Conservation (phyloP, 2,797 vertebrate species). For the Thunnus albacares region DNA sequence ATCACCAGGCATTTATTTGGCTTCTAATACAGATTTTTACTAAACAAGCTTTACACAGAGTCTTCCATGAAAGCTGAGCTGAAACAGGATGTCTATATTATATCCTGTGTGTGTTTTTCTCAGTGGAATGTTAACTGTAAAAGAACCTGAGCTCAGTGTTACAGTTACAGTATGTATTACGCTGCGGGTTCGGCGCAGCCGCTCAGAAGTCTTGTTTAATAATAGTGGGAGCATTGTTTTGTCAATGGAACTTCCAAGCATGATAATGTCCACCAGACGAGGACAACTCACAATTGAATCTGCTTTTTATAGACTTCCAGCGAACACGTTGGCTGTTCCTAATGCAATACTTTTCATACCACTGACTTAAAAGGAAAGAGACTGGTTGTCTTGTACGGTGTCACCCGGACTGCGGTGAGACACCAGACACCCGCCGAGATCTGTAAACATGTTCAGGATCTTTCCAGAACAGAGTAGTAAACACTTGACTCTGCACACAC, state of each 20-base stretch:
- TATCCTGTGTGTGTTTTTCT: slow-evolving; percentile 15
- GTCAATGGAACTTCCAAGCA: slow-evolving; percentile 44
- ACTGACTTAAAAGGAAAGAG: slow-evolving; percentile 77
- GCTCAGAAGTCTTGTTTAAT: slow-evolving; percentile 42
- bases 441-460: slow-evolving; percentile 57
- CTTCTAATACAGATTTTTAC: background rate
- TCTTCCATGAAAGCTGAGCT: slow-evolving; percentile 11
- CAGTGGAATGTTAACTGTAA: slow-evolving; percentile 39
- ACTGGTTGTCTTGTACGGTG: slow-evolving; percentile 39
- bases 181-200: background rate
- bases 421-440: slow-evolving; percentile 15
- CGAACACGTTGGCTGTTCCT: slow-evolving; percentile 33
- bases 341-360: slow-evolving; percentile 63
- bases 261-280: slow-evolving; percentile 47
- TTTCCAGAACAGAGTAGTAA: slow-evolving; percentile 60
- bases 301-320: slow-evolving; percentile 72
- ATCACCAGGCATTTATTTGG: background rate
- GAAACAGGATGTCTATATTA: slow-evolving; percentile 2
- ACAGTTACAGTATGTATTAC: slow-evolving; percentile 35
- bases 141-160: slow-evolving; percentile 20
- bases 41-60: background rate
- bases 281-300: slow-evolving; percentile 29
- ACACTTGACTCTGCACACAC: slow-evolving; percentile 62
- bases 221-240: slow-evolving; percentile 39
- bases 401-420: slow-evolving; percentile 43